Evolutionary conservation across 2,888 invertebrate species (phyloP), one percentile per base, ranked within the genome.

Genomic region (Patella pellucida): DNA sequence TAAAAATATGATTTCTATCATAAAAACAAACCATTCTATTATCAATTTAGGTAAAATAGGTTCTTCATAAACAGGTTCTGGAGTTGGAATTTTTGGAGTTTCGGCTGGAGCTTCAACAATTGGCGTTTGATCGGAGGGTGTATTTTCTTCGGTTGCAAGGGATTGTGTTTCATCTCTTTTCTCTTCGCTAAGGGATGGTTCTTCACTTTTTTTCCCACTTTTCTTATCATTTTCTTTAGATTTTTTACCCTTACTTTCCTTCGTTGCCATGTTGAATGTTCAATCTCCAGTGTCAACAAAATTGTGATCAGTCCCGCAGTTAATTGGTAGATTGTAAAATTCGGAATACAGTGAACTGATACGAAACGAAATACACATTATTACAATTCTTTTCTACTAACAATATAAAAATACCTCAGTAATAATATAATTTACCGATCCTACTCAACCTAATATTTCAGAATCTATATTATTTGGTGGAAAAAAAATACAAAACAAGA

Each of bases 51-150:
- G 85, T n/a, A 90, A 79, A 7, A 83, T 79, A 51, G 90, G 89
- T 81, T 89, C 89, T 77, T 90, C 89, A 73, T 90, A 90, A 52
- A 85, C 84, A 14, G 89, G 86, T 77, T 88, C 89, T 0, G 86
- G 82, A 19, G 87, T 84, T 11, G 84, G 82, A 27, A 84, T 85
- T 72, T 85, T 85, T 12, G 82, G 84, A 3, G 79, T 76, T 9
- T 83, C 78, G 23, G 79, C 82, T 15, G 51, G 71, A 9, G 68
- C 72, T 62, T 76, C 71, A n/a, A 56, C 68, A 15, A 41, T 52
- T n/a, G 67, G 56, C 69, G 51, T 52, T 51, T 41, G 41, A 16
- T 16, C 27, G 7, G 41, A 16, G 16, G 67, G 52, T n/a, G 71
- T 19, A 54, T 77, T 74, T 52, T 75, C 75, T 27, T 54, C 75